phyloP scores from a whole-genome alignment of 2,113 vertebrate species.

The Atlantisia rogersi region DNA sequence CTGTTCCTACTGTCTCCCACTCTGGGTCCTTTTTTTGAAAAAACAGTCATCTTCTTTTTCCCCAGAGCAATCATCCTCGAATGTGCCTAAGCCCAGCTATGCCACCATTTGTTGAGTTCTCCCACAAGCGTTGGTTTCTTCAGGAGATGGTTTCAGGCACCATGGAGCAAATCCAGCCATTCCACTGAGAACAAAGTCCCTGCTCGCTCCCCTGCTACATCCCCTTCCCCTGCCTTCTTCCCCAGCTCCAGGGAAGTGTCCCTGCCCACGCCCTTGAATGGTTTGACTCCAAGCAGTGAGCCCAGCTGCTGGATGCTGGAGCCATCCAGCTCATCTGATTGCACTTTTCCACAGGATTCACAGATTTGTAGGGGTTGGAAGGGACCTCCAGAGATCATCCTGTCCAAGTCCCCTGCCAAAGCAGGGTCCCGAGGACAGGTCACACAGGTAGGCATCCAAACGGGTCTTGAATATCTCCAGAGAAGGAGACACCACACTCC shows the following conservation, averaged over 20 bases:
- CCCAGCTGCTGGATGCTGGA: neutral
- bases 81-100: neutral
- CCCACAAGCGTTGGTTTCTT: neutral
- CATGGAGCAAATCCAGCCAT: neutral
- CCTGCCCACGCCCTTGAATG: neutral
- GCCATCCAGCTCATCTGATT: neutral
- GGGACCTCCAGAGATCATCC: no score
- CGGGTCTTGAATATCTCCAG: no score
- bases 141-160: neutral
- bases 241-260: neutral
- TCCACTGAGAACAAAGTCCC: neutral
- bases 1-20: neutral
- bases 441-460: no score
- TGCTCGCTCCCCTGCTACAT: fast-evolving
- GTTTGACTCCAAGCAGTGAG: neutral
- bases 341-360: neutral
- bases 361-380: no score
- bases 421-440: no score
- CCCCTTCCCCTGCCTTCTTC: neutral
- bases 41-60: neutral
- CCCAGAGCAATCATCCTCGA: neutral
- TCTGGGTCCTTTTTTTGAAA: neutral
- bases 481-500: no score
- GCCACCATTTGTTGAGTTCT: neutral
- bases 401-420: no score